These are phyloP conservation scores for Elegia similella DNA, from an alignment of 2,888 invertebrate genomes.

Conservation along the genomic window DNA sequence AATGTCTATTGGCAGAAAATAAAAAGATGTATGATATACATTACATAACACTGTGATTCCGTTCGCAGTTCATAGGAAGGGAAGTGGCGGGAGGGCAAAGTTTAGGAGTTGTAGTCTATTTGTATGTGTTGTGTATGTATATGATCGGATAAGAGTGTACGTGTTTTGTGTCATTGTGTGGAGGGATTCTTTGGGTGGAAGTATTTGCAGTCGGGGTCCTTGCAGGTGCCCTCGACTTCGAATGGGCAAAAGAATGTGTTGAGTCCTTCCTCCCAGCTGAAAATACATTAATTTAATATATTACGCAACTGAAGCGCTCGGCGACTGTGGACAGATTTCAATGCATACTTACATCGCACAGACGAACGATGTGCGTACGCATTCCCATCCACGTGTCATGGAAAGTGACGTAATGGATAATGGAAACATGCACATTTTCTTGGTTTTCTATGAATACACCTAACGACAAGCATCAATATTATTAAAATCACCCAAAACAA, in stretches of 20 bases:
- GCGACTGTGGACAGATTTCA: conserved; percentile 44
- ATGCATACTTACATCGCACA: conserved; percentile 66
- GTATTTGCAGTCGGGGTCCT: conserved; percentile 75
- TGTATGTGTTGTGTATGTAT: conserved; percentile 32
- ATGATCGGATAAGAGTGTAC: conserved; percentile 33
- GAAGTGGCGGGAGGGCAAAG: conserved; percentile 33
- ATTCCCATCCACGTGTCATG: conserved; percentile 50
- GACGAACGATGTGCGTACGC: conserved; percentile 53
- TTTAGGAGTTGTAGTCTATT: conserved; percentile 27
- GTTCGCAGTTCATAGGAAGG: conserved; percentile 36
- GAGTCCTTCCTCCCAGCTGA: conserved; percentile 74
- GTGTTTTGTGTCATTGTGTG: conserved; percentile 51
- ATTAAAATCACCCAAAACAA: conserved; percentile 15
- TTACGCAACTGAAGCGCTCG: conserved; percentile 17
- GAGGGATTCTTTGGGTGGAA: conserved; percentile 60
- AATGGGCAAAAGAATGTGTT: conserved; percentile 76
- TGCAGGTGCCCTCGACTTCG: conserved; percentile 75
- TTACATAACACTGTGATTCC: conserved; percentile 70
- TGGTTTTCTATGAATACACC: conserved; percentile 42
- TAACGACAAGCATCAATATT: conserved; percentile 32
- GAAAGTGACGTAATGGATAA: conserved; percentile 37
- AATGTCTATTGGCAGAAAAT: conserved; percentile 20
- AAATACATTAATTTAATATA: conserved; percentile 42
- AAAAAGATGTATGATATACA: conserved; percentile 54
- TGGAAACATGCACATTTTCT: conserved; percentile 43